phyloP scores from a whole-genome alignment of 2,888 invertebrate species.

The Lagria hirta region DNA sequence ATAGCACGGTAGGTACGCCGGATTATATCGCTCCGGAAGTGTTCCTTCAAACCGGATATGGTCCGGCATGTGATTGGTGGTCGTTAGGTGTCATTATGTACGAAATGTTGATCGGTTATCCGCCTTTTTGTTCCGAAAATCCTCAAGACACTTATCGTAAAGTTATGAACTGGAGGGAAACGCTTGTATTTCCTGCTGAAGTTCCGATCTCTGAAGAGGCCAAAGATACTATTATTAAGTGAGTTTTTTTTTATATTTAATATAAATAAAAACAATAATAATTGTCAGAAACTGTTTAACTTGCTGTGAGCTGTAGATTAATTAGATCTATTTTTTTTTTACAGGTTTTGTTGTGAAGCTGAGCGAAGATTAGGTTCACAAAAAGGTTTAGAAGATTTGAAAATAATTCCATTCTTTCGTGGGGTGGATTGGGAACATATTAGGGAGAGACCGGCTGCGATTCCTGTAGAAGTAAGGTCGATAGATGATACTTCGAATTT shows the following conservation, averaged over 20 bases:
- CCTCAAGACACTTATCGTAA: conserved; percentile 95
- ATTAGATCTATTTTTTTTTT: conserved; percentile 23
- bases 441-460: conserved; percentile 96
- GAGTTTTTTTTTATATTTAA: too few relatives aligned
- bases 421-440: conserved; percentile 99
- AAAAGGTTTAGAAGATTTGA: conserved; percentile 91
- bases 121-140: conserved; percentile 99
- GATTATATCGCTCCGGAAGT: conserved; percentile 99
- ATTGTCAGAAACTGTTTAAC: neutral
- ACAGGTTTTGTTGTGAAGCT: conserved; percentile 93
- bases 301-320: conserved; percentile 1
- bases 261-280: too few relatives aligned
- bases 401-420: conserved; percentile 89
- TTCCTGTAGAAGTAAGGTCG: conserved; percentile 95
- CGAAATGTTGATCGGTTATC: conserved; percentile 99
- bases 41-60: conserved; percentile 96
- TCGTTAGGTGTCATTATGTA: conserved; percentile 99
- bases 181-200: conserved; percentile 97
- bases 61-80: conserved; percentile 99
- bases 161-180: conserved; percentile 99
- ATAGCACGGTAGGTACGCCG: conserved; percentile 95
- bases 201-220: conserved; percentile 99
- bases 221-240: conserved; percentile 81
- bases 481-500: conserved; percentile 99
- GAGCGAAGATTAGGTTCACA: conserved; percentile 89